Conservation (phyloP, 1,140 invertebrate genomes). For the Wiebesia pumilae region DNA sequence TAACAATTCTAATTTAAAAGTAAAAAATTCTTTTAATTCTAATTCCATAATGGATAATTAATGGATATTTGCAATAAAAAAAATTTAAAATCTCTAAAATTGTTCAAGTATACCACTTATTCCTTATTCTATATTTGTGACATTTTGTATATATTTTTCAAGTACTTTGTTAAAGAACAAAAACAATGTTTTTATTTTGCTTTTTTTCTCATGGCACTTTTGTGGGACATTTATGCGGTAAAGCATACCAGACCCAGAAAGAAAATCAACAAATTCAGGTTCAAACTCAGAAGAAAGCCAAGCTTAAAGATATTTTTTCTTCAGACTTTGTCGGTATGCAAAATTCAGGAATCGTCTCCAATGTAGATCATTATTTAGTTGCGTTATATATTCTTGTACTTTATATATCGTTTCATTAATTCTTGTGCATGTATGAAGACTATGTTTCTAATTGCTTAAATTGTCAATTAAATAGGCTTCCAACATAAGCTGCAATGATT, state of each 20-base stretch:
- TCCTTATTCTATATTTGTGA: conserved; percentile 29
- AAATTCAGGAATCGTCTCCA: conserved; percentile 55
- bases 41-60: background rate
- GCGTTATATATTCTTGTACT: conserved; percentile 42
- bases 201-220: conserved; percentile 66
- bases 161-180: conserved; percentile 48
- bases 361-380: conserved; percentile 60
- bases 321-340: conserved; percentile 82
- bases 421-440: conserved; percentile 49
- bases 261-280: conserved; percentile 64
- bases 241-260: conserved; percentile 83
- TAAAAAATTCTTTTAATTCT: background rate
- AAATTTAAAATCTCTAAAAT: too few relatives aligned
- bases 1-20: background rate
- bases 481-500: conserved; percentile 46
- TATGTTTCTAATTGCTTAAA: conserved; percentile 50
- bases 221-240: conserved; percentile 67
- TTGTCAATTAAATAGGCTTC: conserved; percentile 49
- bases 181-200: conserved; percentile 44
- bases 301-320: conserved; percentile 85
- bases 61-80: background rate
- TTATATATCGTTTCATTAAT: conserved; percentile 44
- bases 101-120: background rate
- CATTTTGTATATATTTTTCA: conserved; percentile 40
- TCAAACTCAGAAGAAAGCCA: conserved; percentile 84